These are phyloP conservation scores for Rissa tridactyla DNA, from an alignment of 2,113 vertebrate species.

Conservation along the genomic window DNA sequence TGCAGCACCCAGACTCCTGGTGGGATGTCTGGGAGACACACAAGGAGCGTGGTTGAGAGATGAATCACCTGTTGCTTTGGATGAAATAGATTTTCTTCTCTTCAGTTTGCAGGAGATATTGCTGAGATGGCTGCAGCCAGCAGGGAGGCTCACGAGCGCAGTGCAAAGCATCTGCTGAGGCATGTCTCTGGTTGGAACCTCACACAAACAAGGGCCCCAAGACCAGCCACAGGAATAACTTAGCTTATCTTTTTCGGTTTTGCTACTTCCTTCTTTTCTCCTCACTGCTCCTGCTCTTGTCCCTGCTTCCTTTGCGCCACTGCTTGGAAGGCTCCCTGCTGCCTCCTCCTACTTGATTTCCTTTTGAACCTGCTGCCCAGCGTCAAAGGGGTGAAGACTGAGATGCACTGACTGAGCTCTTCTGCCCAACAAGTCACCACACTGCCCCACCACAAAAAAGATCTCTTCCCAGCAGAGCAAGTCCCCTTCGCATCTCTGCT, in stretches of 20 bases:
- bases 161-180: neutral
- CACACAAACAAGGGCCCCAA: neutral
- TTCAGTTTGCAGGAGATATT: neutral
- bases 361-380: neutral
- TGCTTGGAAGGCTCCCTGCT: neutral
- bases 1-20: slow-evolving; percentile 46
- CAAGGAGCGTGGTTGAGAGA: neutral
- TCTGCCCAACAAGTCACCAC: neutral
- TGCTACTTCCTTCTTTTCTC: neutral
- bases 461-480: neutral
- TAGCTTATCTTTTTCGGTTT: neutral
- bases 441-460: neutral
- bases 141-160: neutral
- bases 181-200: neutral
- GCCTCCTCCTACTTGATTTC: neutral
- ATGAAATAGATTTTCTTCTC: neutral
- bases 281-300: neutral
- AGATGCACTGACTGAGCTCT: neutral
- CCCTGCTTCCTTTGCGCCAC: neutral
- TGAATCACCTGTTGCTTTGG: slow-evolving; percentile 52
- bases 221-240: neutral
- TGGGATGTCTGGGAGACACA: neutral
- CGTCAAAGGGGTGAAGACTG: neutral
- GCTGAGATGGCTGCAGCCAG: neutral
- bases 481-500: neutral